A percentile compares a stretch with the other conserved stretches of the same genome.
phyloP scores from a whole-genome alignment of 2,888 invertebrate species.

The Phengaris alcon region DNA sequence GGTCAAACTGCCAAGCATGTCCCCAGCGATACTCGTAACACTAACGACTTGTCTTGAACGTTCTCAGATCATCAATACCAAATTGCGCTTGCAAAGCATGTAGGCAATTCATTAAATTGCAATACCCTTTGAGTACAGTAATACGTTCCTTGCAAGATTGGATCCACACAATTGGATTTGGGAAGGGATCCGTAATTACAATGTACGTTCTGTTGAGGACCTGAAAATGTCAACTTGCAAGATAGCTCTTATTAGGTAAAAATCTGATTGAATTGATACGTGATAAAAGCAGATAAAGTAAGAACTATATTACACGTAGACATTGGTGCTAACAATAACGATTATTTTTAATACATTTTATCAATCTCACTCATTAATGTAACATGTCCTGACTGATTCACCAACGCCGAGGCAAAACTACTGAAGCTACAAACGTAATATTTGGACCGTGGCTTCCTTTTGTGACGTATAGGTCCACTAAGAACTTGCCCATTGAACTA shows the following conservation, averaged over 20 bases:
- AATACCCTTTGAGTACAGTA: conserved; percentile 29
- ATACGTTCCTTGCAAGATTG: conserved; percentile 28
- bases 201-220: neutral
- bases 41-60: conserved; percentile 31
- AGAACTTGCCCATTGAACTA: no score
- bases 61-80: conserved; percentile 30
- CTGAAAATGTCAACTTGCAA: conserved; percentile 12
- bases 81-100: conserved; percentile 27
- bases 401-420: no score
- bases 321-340: no score
- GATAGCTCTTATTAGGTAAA: neutral
- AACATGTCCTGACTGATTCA: no score
- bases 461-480: no score
- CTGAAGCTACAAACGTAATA: no score
- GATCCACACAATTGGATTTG: conserved; percentile 26
- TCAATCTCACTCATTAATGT: no score
- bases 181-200: conserved; percentile 25
- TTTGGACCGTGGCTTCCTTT: no score
- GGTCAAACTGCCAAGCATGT: conserved; percentile 34
- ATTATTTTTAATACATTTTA: no score
- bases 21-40: conserved; percentile 35
- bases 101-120: conserved; percentile 28
- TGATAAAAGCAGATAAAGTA: neutral
- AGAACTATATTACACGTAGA: neutral
- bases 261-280: neutral